A percentile compares a stretch with the other conserved stretches of the same genome.
Evolutionary conservation across 2,888 invertebrate genomes (phyloP).

Genomic region (Tipula lateralis): DNA sequence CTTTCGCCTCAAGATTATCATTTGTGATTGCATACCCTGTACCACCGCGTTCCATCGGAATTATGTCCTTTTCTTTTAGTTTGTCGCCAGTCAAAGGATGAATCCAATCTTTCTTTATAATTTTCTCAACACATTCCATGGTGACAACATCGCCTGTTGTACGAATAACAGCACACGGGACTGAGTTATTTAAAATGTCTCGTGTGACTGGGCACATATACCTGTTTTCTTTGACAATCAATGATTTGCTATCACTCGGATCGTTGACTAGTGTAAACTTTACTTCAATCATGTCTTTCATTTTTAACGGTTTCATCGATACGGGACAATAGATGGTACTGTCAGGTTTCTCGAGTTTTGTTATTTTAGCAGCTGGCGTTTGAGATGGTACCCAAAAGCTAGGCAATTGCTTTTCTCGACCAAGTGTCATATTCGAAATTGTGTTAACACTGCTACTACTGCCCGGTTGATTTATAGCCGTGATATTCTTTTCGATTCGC

Average conservation of each 20-base stretch:
- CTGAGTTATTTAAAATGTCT: slow-evolving; percentile 89
- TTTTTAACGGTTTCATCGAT: slow-evolving; percentile 75
- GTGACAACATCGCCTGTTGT: slow-evolving; percentile 92
- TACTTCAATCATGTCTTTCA: slow-evolving; percentile 88
- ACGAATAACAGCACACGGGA: slow-evolving; percentile 87
- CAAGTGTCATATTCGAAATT: slow-evolving; percentile 75
- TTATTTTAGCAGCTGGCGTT: slow-evolving; percentile 74
- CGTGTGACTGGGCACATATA: slow-evolving; percentile 98
- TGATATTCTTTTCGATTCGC: slow-evolving; percentile 75
- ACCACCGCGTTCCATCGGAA: slow-evolving; percentile 76
- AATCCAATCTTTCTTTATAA: slow-evolving; percentile 94
- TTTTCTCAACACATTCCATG: slow-evolving; percentile 91
- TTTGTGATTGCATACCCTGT: slow-evolving; percentile 83
- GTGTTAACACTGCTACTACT: slow-evolving; percentile 50
- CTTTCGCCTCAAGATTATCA: slow-evolving; percentile 73
- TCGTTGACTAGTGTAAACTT: slow-evolving; percentile 89
- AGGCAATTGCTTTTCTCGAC: slow-evolving; percentile 75
- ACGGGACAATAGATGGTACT: slow-evolving; percentile 70
- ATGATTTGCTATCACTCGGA: slow-evolving; percentile 76
- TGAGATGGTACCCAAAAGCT: slow-evolving; percentile 97
- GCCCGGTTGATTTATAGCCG: slow-evolving; percentile 48
- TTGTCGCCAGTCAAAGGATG: slow-evolving; percentile 87
- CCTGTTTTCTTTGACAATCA: slow-evolving; percentile 83
- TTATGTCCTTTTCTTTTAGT: slow-evolving; percentile 85
- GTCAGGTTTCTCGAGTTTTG: slow-evolving; percentile 66